Conservation (phyloP, 2,113 vertebrate species). For the Mesembrinibis cayennensis region DNA sequence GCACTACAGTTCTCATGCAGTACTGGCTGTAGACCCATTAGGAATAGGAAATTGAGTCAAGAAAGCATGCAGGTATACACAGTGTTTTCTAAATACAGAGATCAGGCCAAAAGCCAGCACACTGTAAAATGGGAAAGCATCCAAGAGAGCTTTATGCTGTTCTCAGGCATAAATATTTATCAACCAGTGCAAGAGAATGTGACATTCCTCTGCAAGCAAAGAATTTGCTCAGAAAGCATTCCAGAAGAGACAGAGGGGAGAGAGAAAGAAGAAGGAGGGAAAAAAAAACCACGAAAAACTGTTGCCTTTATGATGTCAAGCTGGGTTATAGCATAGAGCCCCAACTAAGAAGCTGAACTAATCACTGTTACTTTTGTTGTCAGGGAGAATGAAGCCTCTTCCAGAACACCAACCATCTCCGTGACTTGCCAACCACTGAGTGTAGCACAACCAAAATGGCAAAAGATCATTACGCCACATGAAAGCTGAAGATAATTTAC, state of each 20-base stretch:
- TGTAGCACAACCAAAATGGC: conserved; percentile 53
- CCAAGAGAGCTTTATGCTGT: conserved; percentile 59
- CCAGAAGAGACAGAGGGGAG: neutral
- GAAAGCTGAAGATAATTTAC: conserved; percentile 61
- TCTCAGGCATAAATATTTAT: conserved; percentile 73
- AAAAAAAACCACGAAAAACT: neutral
- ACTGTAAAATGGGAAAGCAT: conserved; percentile 64
- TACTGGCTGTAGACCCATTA: conserved; percentile 16
- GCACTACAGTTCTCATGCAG: neutral
- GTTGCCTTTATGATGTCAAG: conserved; percentile 52
- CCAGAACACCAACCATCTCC: conserved; percentile 10
- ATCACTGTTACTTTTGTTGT: conserved; percentile 57
- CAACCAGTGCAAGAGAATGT: conserved; percentile 56
- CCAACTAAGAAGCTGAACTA: conserved; percentile 64
- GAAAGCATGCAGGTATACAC: conserved; percentile 63
- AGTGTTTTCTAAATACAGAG: conserved; percentile 65
- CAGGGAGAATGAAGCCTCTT: conserved; percentile 36
- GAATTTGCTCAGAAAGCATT: conserved; percentile 64
- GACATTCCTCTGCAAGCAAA: conserved; percentile 44
- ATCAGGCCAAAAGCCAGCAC: conserved; percentile 67
- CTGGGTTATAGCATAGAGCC: conserved; percentile 38
- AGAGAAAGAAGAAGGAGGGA: neutral
- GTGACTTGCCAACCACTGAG: conserved; percentile 1
- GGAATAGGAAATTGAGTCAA: conserved; percentile 45
- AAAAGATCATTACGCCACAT: conserved; percentile 12